A percentile compares a stretch with the other conserved stretches of the same genome.
Conservation (phyloP, 2,888 invertebrate species). For the Lapara coniferarum region DNA sequence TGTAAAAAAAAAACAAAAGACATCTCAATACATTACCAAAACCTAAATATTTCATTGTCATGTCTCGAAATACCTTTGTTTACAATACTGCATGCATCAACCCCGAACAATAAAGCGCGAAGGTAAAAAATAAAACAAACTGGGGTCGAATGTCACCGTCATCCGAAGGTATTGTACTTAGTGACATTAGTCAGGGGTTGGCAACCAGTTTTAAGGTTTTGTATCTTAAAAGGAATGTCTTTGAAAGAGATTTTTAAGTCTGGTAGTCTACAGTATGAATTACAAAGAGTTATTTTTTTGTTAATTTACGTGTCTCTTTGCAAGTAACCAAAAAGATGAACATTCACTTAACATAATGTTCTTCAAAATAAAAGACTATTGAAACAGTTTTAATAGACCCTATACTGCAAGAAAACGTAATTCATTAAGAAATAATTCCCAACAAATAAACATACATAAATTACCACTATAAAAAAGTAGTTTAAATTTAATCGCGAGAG, state of each 20-base stretch:
- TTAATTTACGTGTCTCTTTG: too few species aligned
- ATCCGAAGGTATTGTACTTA: constrained; percentile 56
- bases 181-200: constrained; percentile 42
- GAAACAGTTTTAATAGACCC: too few species aligned
- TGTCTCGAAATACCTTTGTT: neutral
- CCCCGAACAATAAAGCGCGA: constrained; percentile 53
- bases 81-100: constrained; percentile 17
- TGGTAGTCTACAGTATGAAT: too few species aligned
- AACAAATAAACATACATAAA: neutral
- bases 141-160: constrained; percentile 62
- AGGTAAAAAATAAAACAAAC: constrained; percentile 65
- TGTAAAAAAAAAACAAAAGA: constrained; percentile 7
- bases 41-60: constrained; percentile 19
- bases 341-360: too few species aligned
- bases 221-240: too few species aligned
- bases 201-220: constrained; percentile 31
- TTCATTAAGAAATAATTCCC: neutral
- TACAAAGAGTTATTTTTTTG: too few species aligned
- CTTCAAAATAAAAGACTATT: too few species aligned
- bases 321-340: too few species aligned
- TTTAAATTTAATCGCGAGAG: constrained; percentile 7
- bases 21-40: constrained; percentile 25
- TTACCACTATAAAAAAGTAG: neutral
- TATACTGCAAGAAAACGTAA: too few species aligned
- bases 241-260: too few species aligned